Conservation (phyloP, 2,113 vertebrate genomes). For the Haliaeetus leucogaster region DNA sequence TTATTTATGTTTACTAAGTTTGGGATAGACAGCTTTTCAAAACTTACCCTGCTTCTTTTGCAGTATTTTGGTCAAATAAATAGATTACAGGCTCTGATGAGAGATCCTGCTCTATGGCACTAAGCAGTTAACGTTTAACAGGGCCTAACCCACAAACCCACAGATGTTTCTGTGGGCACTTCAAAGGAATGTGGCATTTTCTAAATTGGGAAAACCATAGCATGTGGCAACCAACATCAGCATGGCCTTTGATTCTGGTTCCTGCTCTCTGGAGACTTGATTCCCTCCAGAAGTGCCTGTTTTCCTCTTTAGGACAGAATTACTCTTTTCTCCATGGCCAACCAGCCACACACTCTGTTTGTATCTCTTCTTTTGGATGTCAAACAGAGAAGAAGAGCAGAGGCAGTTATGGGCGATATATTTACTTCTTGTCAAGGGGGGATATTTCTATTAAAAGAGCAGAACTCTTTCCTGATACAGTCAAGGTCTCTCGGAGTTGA, state of each 20-base stretch:
- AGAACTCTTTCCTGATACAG: background rate
- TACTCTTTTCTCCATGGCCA: background rate
- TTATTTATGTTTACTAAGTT: conserved; percentile 8
- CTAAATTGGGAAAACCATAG: background rate
- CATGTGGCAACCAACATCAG: background rate
- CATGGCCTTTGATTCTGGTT: background rate
- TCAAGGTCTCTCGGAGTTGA: conserved; percentile 24
- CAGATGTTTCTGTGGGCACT: background rate
- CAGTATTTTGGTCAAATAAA: background rate
- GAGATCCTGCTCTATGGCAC: background rate
- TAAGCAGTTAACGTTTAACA: background rate
- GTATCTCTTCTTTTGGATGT: background rate
- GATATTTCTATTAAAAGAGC: conserved; percentile 24
- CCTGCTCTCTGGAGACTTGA: background rate
- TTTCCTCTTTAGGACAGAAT: background rate
- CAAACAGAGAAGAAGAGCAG: background rate
- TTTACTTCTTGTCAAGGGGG: background rate
- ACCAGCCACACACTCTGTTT: background rate
- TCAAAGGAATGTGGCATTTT: conserved; percentile 3
- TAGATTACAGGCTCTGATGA: background rate
- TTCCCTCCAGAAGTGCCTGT: background rate
- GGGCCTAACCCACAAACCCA: background rate
- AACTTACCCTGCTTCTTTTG: background rate
- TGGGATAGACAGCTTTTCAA: background rate
- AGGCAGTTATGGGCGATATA: background rate